A percentile compares a stretch with the other conserved stretches of the same genome.
Conservation (phyloP, 1,140 invertebrate species). For the Yoshiicerus persimilis region DNA sequence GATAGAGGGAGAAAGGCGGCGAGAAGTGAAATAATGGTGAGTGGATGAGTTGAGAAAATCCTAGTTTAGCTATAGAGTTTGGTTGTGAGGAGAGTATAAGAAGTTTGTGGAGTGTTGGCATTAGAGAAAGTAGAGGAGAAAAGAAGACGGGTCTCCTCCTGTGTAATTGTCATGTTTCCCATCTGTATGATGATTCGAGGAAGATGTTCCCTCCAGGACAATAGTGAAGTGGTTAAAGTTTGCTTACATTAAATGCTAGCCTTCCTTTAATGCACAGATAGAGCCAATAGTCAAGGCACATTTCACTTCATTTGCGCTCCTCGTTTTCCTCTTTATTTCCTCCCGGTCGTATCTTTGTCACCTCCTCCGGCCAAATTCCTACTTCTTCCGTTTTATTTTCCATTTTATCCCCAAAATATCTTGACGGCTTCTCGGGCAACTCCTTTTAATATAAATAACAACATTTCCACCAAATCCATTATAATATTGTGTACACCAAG, state of each 20-base stretch:
- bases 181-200: conserved; percentile 22
- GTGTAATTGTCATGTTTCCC: conserved; percentile 22
- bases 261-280: conserved; percentile 16
- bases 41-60: background rate
- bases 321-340: conserved; percentile 28
- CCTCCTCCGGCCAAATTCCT: conserved; percentile 28
- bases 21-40: too few relatives aligned
- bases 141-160: conserved; percentile 13
- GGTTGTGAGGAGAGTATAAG: background rate
- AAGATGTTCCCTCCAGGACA: conserved; percentile 17
- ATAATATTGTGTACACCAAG: background rate
- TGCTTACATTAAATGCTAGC: conserved; percentile 15
- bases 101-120: background rate
- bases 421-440: background rate
- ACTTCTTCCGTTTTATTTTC: conserved; percentile 3
- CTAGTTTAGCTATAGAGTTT: background rate
- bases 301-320: conserved; percentile 29
- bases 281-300: conserved; percentile 15
- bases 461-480: background rate
- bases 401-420: background rate
- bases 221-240: conserved; percentile 23
- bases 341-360: conserved; percentile 11
- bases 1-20: too few relatives aligned
- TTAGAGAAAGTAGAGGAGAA: background rate
- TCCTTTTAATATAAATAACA: background rate